phyloP scores from a whole-genome alignment of 2,797 vertebrate species.

The Darevskia mixta region DNA sequence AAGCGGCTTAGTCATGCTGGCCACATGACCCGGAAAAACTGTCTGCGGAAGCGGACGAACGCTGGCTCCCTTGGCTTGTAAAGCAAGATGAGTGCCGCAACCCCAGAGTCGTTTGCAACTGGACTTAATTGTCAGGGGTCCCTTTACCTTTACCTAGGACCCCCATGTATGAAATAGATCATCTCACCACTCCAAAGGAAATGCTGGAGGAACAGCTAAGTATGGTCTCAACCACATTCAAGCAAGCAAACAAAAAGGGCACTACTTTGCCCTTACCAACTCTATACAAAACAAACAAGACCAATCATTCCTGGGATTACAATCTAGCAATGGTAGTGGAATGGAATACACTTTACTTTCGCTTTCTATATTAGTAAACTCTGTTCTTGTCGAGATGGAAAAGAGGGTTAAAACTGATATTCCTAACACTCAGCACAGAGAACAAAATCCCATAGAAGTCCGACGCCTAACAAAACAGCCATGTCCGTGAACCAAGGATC shows the following conservation, averaged over 20 bases:
- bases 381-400: conserved; percentile 18
- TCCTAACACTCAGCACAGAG: background rate
- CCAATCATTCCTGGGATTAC: background rate
- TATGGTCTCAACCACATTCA: conserved; percentile 30
- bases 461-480: conserved; percentile 3
- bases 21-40: no score
- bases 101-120: no score
- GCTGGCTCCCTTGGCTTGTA: no score
- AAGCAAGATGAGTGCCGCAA: no score
- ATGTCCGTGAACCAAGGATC: conserved; percentile 35
- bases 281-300: conserved; percentile 14
- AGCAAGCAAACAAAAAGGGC: conserved; percentile 30
- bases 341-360: background rate
- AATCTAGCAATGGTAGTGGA: background rate
- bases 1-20: no score
- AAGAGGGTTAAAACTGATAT: conserved; percentile 37
- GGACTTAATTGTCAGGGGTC: no score
- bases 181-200: conserved; percentile 27
- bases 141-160: no score
- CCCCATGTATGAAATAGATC: conserved; percentile 1
- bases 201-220: conserved; percentile 35
- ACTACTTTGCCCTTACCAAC: conserved; percentile 1
- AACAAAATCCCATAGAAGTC: conserved; percentile 40
- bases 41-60: no score
- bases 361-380: conserved; percentile 21